Percentiles rank a stretch among this genome's conserved stretches.
Evolutionary conservation across 2,888 invertebrate genomes (phyloP).

Genomic region (Phorcus lineatus): DNA sequence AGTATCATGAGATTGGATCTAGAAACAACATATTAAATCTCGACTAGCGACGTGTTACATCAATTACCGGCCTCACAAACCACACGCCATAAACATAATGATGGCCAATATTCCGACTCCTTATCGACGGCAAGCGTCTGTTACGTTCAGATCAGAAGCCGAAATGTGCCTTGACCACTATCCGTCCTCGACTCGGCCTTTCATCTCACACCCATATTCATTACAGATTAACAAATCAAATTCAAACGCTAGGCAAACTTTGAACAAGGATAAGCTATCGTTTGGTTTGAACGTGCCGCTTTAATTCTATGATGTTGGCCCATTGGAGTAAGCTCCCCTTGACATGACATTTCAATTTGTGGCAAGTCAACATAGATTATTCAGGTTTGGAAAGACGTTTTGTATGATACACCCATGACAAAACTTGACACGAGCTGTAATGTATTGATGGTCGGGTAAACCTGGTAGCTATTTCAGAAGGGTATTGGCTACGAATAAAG

Average conservation of each 20-base stretch:
- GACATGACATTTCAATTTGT: neutral
- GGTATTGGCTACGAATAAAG: neutral
- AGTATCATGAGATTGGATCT: no score
- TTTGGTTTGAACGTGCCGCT: slow-evolving; percentile 1
- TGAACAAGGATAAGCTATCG: slow-evolving; percentile 7
- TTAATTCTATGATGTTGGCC: neutral
- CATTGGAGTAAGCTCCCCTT: neutral
- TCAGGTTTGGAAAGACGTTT: neutral
- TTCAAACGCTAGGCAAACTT: slow-evolving; percentile 6
- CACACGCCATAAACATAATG: neutral
- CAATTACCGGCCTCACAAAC: neutral
- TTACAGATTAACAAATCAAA: slow-evolving; percentile 11
- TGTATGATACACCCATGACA: neutral
- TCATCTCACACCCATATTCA: neutral
- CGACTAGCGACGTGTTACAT: neutral
- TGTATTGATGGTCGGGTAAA: neutral
- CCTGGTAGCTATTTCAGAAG: neutral
- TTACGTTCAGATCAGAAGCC: no score
- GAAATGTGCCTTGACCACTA: neutral
- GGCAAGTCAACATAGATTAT: neutral
- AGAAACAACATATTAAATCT: neutral
- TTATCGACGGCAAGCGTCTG: neutral
- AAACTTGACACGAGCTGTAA: neutral
- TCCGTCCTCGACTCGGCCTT: neutral
- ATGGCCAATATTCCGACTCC: neutral